Conservation (phyloP, 2,113 vertebrate genomes). For the Solenodon paradoxus region DNA sequence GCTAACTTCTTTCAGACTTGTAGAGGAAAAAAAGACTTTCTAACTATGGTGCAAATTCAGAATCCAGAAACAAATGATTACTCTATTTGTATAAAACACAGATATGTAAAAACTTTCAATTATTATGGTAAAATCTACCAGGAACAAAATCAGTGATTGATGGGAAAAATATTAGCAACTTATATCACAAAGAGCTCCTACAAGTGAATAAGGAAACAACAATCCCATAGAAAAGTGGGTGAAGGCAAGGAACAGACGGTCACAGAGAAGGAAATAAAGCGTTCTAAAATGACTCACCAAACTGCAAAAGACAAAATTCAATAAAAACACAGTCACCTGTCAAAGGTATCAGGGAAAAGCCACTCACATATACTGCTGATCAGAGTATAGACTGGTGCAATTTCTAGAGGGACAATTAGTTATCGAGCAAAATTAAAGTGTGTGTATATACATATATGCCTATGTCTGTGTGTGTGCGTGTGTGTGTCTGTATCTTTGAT, state of each 20-base stretch:
- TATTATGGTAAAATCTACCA: neutral
- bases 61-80: neutral
- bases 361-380: neutral
- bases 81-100: neutral
- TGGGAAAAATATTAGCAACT: neutral
- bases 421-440: neutral
- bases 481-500: too few relatives aligned
- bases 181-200: neutral
- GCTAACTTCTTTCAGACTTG: neutral
- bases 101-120: neutral
- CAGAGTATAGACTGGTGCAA: neutral
- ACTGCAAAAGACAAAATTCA: neutral
- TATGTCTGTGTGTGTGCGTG: too few relatives aligned
- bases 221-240: neutral
- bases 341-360: neutral
- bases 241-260: neutral
- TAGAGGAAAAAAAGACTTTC: neutral
- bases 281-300: too few relatives aligned
- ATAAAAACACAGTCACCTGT: neutral
- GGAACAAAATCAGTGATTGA: neutral
- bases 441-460: too few relatives aligned
- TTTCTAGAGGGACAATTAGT: neutral
- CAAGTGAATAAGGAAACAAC: slow-evolving; percentile 6
- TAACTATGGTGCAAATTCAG: neutral
- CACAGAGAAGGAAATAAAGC: neutral